These are phyloP conservation scores for Leptinotarsa juncta DNA, from an alignment of 2,888 invertebrate genomes.

Conservation along the genomic window DNA sequence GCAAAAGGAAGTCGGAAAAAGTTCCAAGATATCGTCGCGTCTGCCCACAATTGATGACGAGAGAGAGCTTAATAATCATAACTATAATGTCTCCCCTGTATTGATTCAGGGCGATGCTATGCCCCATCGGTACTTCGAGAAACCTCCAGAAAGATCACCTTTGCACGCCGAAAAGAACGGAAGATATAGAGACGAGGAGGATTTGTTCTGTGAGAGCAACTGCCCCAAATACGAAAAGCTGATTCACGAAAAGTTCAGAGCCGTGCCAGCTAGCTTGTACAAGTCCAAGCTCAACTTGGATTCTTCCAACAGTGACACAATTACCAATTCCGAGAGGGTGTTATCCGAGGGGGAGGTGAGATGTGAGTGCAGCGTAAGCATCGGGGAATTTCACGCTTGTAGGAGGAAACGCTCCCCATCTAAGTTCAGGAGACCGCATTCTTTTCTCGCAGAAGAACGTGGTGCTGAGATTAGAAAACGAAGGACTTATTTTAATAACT, in stretches of 20 bases:
- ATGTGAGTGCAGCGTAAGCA: conserved; percentile 52
- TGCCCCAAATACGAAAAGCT: conserved; percentile 17
- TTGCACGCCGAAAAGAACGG: conserved; percentile 32
- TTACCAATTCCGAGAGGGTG: conserved; percentile 36
- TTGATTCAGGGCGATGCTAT: conserved; percentile 18
- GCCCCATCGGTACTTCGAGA: neutral
- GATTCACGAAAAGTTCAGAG: conserved; percentile 5
- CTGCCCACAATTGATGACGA: neutral
- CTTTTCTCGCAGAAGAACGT: conserved; percentile 16
- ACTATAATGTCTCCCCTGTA: neutral
- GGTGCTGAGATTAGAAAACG: conserved; percentile 35
- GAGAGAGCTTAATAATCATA: neutral
- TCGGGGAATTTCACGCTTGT: conserved; percentile 58
- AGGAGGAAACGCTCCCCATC: conserved; percentile 11
- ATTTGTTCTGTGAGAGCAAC: conserved; percentile 41
- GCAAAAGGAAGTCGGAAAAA: neutral
- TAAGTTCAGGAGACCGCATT: conserved; percentile 14
- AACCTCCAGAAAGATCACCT: neutral
- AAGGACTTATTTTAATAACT: conserved; percentile 56
- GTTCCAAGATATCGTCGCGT: neutral
- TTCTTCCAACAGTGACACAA: conserved; percentile 39
- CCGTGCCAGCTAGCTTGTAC: neutral
- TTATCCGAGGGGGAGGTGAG: conserved; percentile 56
- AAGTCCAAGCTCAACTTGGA: conserved; percentile 24
- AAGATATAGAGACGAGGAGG: conserved; percentile 47